phyloP scores from a whole-genome alignment of 1,140 invertebrate genomes.

The Pseudachorutes palmiensis region DNA sequence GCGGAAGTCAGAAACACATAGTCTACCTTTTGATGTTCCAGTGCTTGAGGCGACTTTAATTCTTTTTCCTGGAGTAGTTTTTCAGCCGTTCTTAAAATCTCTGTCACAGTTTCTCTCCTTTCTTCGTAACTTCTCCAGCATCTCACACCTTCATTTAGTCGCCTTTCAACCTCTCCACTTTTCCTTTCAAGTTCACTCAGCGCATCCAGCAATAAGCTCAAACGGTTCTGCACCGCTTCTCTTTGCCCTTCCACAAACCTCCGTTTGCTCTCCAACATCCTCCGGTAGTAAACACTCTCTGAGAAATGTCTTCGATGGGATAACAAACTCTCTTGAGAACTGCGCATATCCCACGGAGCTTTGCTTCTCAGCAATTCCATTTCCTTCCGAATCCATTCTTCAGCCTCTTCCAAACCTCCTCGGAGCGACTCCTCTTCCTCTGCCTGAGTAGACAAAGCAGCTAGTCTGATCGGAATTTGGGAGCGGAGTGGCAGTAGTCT shows the following conservation, averaged over 20 bases:
- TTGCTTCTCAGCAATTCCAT: slow-evolving; percentile 59
- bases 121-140: slow-evolving; percentile 79
- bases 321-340: slow-evolving; percentile 62
- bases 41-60: slow-evolving; percentile 67
- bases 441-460: slow-evolving; percentile 70
- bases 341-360: slow-evolving; percentile 58
- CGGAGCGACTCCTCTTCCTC: slow-evolving; percentile 85
- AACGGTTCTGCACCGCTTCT: slow-evolving; percentile 58
- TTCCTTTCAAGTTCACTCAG: not conserved
- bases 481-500: slow-evolving; percentile 69
- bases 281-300: slow-evolving; percentile 78
- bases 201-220: not conserved
- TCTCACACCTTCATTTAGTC: slow-evolving; percentile 64
- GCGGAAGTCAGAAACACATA: not conserved
- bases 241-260: slow-evolving; percentile 80
- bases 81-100: slow-evolving; percentile 78
- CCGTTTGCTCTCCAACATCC: slow-evolving; percentile 88
- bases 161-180: slow-evolving; percentile 36
- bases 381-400: slow-evolving; percentile 73
- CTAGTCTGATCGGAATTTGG: slow-evolving; percentile 65
- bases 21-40: slow-evolving; percentile 57
- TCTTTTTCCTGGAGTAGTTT: slow-evolving; percentile 69
- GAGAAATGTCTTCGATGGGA: slow-evolving; percentile 81
- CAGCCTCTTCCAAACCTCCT: slow-evolving; percentile 73
- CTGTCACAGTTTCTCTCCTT: slow-evolving; percentile 65